Evolutionary conservation across 2,113 vertebrate species (phyloP).

Genomic region (Mormoops blainvillei): DNA sequence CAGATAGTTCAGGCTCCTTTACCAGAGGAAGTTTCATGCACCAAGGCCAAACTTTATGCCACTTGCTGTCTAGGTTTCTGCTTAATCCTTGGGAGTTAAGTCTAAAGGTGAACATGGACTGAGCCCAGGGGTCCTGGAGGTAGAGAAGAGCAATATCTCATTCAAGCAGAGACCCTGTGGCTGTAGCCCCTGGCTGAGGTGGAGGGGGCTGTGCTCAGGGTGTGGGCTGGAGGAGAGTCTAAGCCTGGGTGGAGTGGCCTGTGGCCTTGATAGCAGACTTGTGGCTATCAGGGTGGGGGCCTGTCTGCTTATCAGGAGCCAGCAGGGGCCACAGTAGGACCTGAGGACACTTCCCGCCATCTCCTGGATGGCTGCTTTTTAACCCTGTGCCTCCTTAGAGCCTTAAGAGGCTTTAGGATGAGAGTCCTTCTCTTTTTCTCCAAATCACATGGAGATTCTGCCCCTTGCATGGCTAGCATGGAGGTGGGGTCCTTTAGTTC

Average conservation of each 20-base stretch:
- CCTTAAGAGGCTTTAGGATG: no score
- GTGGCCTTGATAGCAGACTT: slow-evolving; percentile 35
- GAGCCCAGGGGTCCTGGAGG: background rate
- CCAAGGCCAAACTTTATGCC: background rate
- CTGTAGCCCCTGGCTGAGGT: background rate
- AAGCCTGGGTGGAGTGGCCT: slow-evolving; percentile 27
- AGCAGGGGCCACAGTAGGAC: background rate
- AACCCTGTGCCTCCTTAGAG: background rate
- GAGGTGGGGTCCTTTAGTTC: background rate
- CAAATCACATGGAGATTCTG: background rate
- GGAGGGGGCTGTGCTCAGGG: slow-evolving; percentile 12
- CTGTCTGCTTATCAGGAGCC: slow-evolving; percentile 52
- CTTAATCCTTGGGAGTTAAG: background rate
- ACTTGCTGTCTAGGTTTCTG: background rate
- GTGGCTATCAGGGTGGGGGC: slow-evolving; percentile 52
- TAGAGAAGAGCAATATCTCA: background rate
- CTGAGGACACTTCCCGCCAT: background rate
- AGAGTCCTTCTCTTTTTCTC: background rate
- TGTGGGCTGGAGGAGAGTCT: slow-evolving; percentile 11
- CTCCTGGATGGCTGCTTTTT: background rate
- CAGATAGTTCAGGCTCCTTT: background rate
- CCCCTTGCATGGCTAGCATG: background rate
- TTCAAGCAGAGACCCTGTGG: background rate
- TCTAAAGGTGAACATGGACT: background rate
- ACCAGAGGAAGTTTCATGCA: background rate